Conservation (phyloP, 2,797 vertebrate species). For the Tolypeutes matacus region DNA sequence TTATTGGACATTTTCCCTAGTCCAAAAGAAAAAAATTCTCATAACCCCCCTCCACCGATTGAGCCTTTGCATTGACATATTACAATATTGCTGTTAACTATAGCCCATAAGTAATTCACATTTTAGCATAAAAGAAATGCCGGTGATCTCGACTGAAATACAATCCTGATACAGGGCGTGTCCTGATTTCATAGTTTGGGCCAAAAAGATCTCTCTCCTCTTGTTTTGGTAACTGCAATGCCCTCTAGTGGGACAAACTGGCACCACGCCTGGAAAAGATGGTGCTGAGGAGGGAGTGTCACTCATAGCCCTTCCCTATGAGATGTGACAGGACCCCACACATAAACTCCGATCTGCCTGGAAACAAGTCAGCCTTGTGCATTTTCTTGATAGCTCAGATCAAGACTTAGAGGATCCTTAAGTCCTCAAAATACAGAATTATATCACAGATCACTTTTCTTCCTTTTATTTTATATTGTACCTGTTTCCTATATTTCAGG, state of each 20-base stretch:
- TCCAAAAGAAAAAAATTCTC: too few species aligned
- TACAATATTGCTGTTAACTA: too few species aligned
- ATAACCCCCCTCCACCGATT: too few species aligned
- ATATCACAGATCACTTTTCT: background rate
- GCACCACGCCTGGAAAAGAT: background rate
- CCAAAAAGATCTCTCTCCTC: background rate
- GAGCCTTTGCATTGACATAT: too few species aligned
- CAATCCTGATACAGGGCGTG: background rate
- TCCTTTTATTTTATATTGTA: background rate
- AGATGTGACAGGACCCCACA: too few species aligned
- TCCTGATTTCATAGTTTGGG: background rate
- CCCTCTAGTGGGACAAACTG: constrained; percentile 77
- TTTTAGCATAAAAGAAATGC: background rate
- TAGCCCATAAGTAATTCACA: constrained; percentile 12
- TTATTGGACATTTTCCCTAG: too few species aligned
- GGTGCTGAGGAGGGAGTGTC: background rate
- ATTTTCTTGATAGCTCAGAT: constrained; percentile 14
- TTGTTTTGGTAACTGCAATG: constrained; percentile 59
- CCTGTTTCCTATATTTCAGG: background rate
- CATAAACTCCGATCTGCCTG: background rate
- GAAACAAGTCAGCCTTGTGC: background rate
- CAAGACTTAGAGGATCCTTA: background rate
- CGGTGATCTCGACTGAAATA: constrained; percentile 28
- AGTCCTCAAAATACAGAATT: background rate
- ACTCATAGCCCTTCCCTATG: background rate